A percentile compares a stretch with the other conserved stretches of the same genome.
Conservation (phyloP, 2,888 invertebrate species). For the Sussaba pulchella region DNA sequence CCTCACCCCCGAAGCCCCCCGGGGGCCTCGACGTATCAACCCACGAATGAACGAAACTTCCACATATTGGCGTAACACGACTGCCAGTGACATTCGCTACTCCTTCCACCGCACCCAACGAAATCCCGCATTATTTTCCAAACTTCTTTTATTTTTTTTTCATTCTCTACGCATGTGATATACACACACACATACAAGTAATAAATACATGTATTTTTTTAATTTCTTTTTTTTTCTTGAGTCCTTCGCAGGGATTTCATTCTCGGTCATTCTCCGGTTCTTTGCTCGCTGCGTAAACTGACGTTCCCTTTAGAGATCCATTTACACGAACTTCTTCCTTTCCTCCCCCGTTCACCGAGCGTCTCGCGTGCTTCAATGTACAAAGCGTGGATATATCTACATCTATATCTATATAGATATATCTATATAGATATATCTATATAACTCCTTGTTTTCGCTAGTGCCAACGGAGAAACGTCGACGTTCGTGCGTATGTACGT, state of each 20-base stretch:
- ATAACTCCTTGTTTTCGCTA: constrained; percentile 62
- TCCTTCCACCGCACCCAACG: constrained; percentile 12
- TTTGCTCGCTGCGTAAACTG: constrained; percentile 46
- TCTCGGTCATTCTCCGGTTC: constrained; percentile 35
- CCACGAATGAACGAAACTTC: constrained; percentile 46
- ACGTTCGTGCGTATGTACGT: constrained; percentile 41
- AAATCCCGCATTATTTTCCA: constrained; percentile 39
- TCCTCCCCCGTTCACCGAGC: constrained; percentile 21
- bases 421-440: too few species aligned
- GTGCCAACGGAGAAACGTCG: constrained; percentile 48
- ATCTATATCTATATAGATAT: too few species aligned
- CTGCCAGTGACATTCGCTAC: constrained; percentile 60
- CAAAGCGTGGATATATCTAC: too few species aligned
- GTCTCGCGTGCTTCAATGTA: constrained; percentile 15
- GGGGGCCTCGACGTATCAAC: constrained; percentile 28
- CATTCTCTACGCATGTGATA: constrained; percentile 7
- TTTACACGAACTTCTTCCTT: constrained; percentile 61
- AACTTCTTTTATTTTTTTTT: constrained; percentile 16
- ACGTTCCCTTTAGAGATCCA: constrained; percentile 54
- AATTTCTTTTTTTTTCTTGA: too few species aligned
- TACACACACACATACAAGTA: too few species aligned
- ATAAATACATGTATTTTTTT: too few species aligned
- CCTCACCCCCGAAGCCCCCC: constrained; percentile 25
- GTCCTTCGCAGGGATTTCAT: constrained; percentile 44
- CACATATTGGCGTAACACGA: constrained; percentile 55